These are phyloP conservation scores for Strix aluco DNA, from an alignment of 2,113 vertebrate species.

Conservation along the genomic window DNA sequence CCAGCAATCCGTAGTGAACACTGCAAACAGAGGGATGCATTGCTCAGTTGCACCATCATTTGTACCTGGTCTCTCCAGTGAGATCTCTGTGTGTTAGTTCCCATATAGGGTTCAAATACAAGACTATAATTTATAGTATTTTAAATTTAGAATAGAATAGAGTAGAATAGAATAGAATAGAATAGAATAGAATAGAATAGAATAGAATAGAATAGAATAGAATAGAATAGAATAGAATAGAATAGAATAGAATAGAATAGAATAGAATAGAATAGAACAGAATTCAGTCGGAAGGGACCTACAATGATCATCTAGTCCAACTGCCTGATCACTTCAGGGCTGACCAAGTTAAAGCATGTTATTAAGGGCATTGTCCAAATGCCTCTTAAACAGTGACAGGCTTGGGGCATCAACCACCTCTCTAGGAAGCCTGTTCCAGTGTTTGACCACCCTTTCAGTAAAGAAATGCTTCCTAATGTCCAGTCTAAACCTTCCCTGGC, in stretches of 20 bases:
- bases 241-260: too few species aligned
- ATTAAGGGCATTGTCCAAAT: neutral
- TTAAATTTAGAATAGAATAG: neutral
- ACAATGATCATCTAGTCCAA: accelerated
- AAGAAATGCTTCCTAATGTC: neutral
- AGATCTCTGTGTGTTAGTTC: neutral
- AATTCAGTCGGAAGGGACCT: neutral
- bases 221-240: neutral
- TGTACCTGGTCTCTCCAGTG: neutral
- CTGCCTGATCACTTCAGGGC: neutral
- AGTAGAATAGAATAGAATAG: neutral
- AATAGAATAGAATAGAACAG: neutral
- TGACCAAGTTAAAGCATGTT: neutral
- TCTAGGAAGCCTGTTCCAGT: neutral
- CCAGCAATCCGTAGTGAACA: neutral
- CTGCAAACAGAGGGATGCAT: neutral
- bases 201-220: too few species aligned
- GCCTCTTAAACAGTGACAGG: neutral
- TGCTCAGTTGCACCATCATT: neutral
- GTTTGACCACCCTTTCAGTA: neutral
- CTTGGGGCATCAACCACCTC: neutral
- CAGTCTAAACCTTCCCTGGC: neutral
- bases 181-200: neutral
- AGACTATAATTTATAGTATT: neutral
- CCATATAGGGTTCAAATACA: neutral